Evolutionary conservation across 2,888 invertebrate species (phyloP).

Genomic region (Amphipyra berbera): DNA sequence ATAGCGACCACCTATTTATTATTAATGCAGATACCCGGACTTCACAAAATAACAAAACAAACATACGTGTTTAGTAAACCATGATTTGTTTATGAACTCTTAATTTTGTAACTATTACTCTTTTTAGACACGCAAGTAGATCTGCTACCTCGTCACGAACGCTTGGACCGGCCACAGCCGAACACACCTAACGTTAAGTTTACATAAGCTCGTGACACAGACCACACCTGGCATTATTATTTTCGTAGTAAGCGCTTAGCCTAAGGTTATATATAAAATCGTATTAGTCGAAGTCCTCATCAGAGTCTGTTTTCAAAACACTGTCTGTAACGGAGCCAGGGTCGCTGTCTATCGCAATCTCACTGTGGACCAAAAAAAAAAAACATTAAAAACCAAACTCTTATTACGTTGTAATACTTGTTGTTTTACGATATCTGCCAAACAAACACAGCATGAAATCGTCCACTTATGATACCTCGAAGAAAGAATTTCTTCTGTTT

Average conservation of each 20-base stretch:
- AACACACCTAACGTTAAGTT: slow-evolving; percentile 32
- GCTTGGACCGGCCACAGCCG: slow-evolving; percentile 8
- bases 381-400: slow-evolving; percentile 2
- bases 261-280: slow-evolving; percentile 55
- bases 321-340: slow-evolving; percentile 86
- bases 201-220: slow-evolving; percentile 46
- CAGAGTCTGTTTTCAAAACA: slow-evolving; percentile 86
- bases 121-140: slow-evolving; percentile 53
- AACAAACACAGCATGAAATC: no score
- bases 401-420: no score
- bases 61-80: slow-evolving; percentile 7
- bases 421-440: no score
- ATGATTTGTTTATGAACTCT: slow-evolving; percentile 35
- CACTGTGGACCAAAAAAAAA: slow-evolving; percentile 68
- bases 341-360: slow-evolving; percentile 84
- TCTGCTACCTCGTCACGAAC: slow-evolving; percentile 41
- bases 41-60: slow-evolving; percentile 24
- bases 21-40: slow-evolving; percentile 1
- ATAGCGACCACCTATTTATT: slow-evolving; percentile 18
- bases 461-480: no score
- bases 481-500: slow-evolving; percentile 15
- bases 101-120: slow-evolving; percentile 55
- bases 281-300: slow-evolving; percentile 85
- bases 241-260: slow-evolving; percentile 62
- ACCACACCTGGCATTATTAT: slow-evolving; percentile 49